Percentiles rank a stretch among this genome's conserved stretches.
Evolutionary conservation across 2,888 invertebrate genomes (phyloP).

Genomic region (Elaeidobius kamerunicus): DNA sequence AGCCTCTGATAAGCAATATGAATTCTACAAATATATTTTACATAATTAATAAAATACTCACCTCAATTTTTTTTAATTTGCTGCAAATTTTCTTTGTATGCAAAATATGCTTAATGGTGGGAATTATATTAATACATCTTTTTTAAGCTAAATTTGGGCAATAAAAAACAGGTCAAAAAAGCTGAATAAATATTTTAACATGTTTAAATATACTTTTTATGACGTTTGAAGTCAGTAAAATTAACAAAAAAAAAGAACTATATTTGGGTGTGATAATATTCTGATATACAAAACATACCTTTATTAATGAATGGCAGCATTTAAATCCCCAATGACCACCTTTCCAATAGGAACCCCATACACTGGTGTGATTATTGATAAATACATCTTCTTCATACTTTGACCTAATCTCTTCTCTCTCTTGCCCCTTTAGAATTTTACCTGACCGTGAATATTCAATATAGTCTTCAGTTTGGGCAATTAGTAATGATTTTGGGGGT

Average conservation of each 20-base stretch:
- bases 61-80: no score
- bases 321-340: slow-evolving; percentile 94
- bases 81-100: no score
- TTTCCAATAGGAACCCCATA: slow-evolving; percentile 97
- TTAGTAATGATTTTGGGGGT: slow-evolving; percentile 81
- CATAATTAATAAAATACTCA: not conserved
- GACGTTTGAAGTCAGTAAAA: no score
- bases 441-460: slow-evolving; percentile 94
- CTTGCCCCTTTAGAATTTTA: slow-evolving; percentile 80
- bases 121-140: no score
- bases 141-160: no score
- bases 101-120: no score
- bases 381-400: slow-evolving; percentile 93
- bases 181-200: no score
- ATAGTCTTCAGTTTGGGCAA: slow-evolving; percentile 96
- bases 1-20: slow-evolving; percentile 82
- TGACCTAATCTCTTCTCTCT: slow-evolving; percentile 79
- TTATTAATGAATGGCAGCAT: slow-evolving; percentile 91
- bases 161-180: no score
- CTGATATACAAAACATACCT: slow-evolving; percentile 51
- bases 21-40: slow-evolving; percentile 57
- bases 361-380: slow-evolving; percentile 88
- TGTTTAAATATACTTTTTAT: no score
- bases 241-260: no score
- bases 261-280: no score